These are phyloP conservation scores for Podarcis lilfordi DNA, from an alignment of 2,797 vertebrate genomes.

Conservation along the genomic window DNA sequence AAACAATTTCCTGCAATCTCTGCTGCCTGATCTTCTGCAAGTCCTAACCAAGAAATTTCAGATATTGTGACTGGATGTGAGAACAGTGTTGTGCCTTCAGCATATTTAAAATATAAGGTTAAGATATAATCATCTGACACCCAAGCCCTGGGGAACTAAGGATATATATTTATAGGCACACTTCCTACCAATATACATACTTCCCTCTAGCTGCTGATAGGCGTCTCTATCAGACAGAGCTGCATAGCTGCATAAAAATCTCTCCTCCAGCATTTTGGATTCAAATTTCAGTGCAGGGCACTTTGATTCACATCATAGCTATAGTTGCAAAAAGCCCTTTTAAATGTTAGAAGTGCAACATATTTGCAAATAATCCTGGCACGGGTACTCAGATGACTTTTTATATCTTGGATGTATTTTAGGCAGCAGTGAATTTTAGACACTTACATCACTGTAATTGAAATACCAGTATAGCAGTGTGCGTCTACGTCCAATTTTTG, in stretches of 20 bases:
- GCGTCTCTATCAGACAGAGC: background rate
- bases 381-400: background rate
- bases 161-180: background rate
- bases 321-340: background rate
- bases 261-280: background rate
- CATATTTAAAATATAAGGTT: background rate
- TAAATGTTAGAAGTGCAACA: background rate
- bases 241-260: background rate
- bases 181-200: background rate
- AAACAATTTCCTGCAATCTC: background rate
- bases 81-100: background rate
- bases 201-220: no score
- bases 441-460: slow-evolving; percentile 15
- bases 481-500: slow-evolving; percentile 10
- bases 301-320: background rate
- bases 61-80: background rate
- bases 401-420: slow-evolving; percentile 12
- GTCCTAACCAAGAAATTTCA: background rate
- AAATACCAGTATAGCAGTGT: background rate
- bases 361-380: background rate
- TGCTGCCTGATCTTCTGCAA: background rate
- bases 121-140: background rate
- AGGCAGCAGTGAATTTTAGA: slow-evolving; percentile 14
- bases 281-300: background rate
- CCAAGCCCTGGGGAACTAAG: background rate